Evolutionary conservation across 2,113 vertebrate genomes (phyloP), one percentile per base, ranked within the genome.

Genomic region (Dendropsophus ebraccatus): DNA sequence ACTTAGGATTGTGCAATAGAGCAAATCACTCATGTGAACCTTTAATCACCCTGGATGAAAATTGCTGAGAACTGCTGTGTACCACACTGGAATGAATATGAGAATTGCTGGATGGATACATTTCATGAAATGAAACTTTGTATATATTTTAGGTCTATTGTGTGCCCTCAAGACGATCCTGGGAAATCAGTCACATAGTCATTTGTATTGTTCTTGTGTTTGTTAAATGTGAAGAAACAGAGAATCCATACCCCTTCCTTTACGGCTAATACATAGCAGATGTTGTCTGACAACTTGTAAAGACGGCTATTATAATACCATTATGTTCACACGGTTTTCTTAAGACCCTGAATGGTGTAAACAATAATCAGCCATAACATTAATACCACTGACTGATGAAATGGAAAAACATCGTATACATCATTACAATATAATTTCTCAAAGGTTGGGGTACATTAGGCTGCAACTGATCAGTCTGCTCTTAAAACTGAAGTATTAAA

Each of bases 1-100:
- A 78, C 75, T 78, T 73, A 73, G 23, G 72, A 35, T 58, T 79
- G 76, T 60, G 52, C 49, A 58, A 60, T 23, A 79, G 35, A 60
- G 28, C 76, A 79, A 79, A 60, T n/a, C 49, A 41, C 23, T 79
- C 19, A n/a, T 52, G 47, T n/a, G 76, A n/a, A 49, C 25, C n/a
- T 30, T 52, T 76, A 58, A 37, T 58, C 76, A 79, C 74, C 28
- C 28, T 35, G 65, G 45, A 75, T 75, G 41, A 75, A 25, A 49
- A 50, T 47, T 47, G n/a, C 72, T 75, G 72, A 41, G 21, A 72
- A 72, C 35, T 72, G 69, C 35, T 23, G 6, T 72, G 32, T 72
- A 47, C 70, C 19, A 25, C 37, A 12, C 37, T 47, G 41, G 19
- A 47, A 47, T 74, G 37, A 41, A 73, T 45, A 45, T 21, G 41